phyloP scores from a whole-genome alignment of 1,140 invertebrate species.

The Myzus persicae region DNA sequence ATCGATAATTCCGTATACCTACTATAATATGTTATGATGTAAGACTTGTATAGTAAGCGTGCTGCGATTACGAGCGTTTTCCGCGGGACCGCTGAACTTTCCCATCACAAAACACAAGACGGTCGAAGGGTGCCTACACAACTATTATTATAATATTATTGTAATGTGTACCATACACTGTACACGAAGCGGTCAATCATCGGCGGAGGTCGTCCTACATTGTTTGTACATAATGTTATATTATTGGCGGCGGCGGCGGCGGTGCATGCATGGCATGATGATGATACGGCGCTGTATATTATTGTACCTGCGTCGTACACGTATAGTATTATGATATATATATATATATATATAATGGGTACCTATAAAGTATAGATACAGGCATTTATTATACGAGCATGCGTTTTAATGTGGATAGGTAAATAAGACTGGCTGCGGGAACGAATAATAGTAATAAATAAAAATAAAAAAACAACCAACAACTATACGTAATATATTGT shows the following conservation, averaged over 20 bases:
- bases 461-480: not conserved
- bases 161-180: not conserved
- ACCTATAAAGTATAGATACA: not conserved
- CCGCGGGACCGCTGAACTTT: not conserved
- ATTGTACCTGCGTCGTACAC: not conserved
- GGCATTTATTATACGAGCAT: not conserved
- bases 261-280: not conserved
- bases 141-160: not conserved
- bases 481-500: not conserved
- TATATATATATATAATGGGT: no score
- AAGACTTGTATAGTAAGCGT: not conserved
- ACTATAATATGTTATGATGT: no score
- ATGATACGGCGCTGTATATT: not conserved
- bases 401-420: not conserved
- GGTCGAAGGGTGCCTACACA: not conserved
- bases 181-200: not conserved
- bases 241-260: not conserved
- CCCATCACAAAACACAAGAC: not conserved
- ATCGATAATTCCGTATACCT: not conserved
- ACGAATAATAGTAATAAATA: not conserved
- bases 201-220: not conserved
- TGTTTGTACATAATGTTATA: not conserved
- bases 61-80: not conserved
- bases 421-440: not conserved
- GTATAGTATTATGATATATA: no score